These are phyloP conservation scores for Caranx ignobilis DNA, from an alignment of 2,113 vertebrate species.

Conservation along the genomic window DNA sequence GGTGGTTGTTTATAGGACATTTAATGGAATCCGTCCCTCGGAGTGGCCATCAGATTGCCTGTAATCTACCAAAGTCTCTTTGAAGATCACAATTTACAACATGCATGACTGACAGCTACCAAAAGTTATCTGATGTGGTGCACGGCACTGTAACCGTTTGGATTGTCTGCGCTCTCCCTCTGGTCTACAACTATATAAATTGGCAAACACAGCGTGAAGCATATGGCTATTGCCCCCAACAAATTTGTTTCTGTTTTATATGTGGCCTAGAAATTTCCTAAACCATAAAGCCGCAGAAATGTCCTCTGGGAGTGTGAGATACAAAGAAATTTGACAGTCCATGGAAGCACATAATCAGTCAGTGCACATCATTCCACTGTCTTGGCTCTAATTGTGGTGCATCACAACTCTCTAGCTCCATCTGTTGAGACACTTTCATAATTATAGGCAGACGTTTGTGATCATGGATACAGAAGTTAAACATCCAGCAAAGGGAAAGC, in stretches of 20 bases:
- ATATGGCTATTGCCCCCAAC: slow-evolving; percentile 53
- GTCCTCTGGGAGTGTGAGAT: slow-evolving; percentile 57
- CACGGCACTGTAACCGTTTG: slow-evolving; percentile 11
- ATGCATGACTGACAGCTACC: slow-evolving; percentile 53
- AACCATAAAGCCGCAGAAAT: slow-evolving; percentile 59
- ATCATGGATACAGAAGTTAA: slow-evolving; percentile 14
- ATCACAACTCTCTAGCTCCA: slow-evolving; percentile 71
- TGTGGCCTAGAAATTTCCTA: slow-evolving; percentile 60
- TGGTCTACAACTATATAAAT: slow-evolving; percentile 44
- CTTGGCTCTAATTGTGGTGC: slow-evolving; percentile 37
- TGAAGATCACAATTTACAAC: slow-evolving; percentile 59
- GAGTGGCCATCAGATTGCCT: slow-evolving; percentile 45
- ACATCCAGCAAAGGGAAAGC: slow-evolving; percentile 12
- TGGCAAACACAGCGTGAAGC: slow-evolving; percentile 56
- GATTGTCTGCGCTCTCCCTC: slow-evolving; percentile 30
- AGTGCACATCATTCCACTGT: slow-evolving; percentile 52
- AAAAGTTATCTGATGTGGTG: slow-evolving; percentile 40
- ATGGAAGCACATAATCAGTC: slow-evolving; percentile 61
- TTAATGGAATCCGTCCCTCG: slow-evolving; percentile 44
- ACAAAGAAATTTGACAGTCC: slow-evolving; percentile 59
- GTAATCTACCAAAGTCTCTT: slow-evolving; percentile 51
- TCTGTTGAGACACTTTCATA: slow-evolving; percentile 64
- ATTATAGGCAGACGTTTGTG: slow-evolving; percentile 3
- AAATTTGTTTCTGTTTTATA: slow-evolving; percentile 44
- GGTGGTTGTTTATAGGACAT: slow-evolving; percentile 49